Percentiles rank a stretch among this genome's conserved stretches.
phyloP scores from a whole-genome alignment of 2,797 vertebrate species.

The Anguilla anguilla region DNA sequence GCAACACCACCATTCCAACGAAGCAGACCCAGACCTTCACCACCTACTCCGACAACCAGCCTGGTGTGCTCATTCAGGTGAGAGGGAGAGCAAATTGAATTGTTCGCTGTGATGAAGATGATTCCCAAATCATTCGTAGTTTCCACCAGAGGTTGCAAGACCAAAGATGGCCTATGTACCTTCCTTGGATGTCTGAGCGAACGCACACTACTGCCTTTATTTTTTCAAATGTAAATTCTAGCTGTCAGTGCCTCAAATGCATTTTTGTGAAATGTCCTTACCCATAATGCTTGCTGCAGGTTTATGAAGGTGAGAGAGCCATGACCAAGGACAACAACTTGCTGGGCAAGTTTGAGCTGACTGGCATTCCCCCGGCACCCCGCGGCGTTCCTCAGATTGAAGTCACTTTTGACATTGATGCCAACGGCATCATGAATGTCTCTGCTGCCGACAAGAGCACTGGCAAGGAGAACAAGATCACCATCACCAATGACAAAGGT shows the following conservation, averaged over 20 bases:
- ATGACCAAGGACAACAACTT: conserved; percentile 93
- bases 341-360: conserved; percentile 90
- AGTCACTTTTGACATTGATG: conserved; percentile 91
- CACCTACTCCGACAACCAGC: conserved; percentile 94
- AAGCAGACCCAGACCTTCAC: conserved; percentile 93
- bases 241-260: neutral
- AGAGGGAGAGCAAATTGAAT: conserved; percentile 38
- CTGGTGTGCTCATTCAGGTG: conserved; percentile 94
- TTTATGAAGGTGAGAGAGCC: conserved; percentile 90
- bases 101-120: conserved; percentile 57
- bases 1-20: conserved; percentile 94
- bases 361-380: conserved; percentile 92
- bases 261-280: neutral
- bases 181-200: conserved; percentile 88
- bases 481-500: conserved; percentile 95
- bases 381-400: conserved; percentile 92
- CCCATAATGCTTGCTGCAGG: conserved; percentile 60
- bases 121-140: conserved; percentile 61
- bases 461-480: conserved; percentile 95
- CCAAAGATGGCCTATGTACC: conserved; percentile 62
- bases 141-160: conserved; percentile 64
- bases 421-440: conserved; percentile 93
- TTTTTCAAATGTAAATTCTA: neutral
- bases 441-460: conserved; percentile 96
- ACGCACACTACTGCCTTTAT: too few species aligned